These are phyloP conservation scores for Drosophila watanabei DNA, from an alignment of 1,140 invertebrate species.

Conservation along the genomic window DNA sequence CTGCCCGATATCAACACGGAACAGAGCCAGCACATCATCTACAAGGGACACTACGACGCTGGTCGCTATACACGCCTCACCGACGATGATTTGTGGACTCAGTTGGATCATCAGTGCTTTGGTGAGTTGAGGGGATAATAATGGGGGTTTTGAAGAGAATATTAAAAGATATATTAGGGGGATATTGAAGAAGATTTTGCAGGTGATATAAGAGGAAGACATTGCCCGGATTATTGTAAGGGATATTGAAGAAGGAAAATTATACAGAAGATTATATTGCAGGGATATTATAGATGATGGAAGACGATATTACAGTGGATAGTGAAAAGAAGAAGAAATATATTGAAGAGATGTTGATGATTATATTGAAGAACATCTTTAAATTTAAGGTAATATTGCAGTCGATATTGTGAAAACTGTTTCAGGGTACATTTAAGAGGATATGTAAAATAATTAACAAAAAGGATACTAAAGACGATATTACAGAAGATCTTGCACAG, in stretches of 20 bases:
- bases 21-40: slow-evolving; percentile 89
- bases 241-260: too few relatives aligned
- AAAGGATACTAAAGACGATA: not conserved
- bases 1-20: slow-evolving; percentile 89
- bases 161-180: too few relatives aligned
- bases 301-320: too few relatives aligned
- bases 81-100: slow-evolving; percentile 90
- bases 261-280: too few relatives aligned
- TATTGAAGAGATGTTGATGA: too few relatives aligned
- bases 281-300: too few relatives aligned
- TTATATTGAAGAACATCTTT: not conserved
- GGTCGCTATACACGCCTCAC: slow-evolving; percentile 92
- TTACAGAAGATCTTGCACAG: not conserved
- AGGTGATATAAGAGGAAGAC: too few relatives aligned
- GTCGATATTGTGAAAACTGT: not conserved
- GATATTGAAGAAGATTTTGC: not conserved
- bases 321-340: too few relatives aligned
- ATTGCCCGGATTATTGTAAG: too few relatives aligned
- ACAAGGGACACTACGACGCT: slow-evolving; percentile 90
- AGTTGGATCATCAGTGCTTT: slow-evolving; percentile 86
- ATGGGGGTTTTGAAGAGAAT: not conserved
- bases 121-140: slow-evolving; percentile 36
- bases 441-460: not conserved
- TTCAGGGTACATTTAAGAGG: not conserved
- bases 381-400: not conserved